These are phyloP conservation scores for human DNA, from an alignment of 2,113 vertebrate genomes.

Conservation along the genomic window DNA sequence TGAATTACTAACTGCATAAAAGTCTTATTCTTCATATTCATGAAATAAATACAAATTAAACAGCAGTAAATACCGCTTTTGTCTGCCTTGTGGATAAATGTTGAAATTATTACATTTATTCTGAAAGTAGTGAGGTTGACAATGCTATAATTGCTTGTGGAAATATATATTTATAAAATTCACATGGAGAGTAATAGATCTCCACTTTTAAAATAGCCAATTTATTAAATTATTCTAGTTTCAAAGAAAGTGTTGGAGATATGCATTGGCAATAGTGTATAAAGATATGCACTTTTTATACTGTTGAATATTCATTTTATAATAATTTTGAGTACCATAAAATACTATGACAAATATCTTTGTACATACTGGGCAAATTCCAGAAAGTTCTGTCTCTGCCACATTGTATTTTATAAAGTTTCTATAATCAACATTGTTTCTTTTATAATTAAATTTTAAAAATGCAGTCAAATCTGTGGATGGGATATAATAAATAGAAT, in stretches of 20 bases:
- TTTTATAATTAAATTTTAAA: background rate
- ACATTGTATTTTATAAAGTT: background rate
- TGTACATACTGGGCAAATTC: background rate
- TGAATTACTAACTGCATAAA: background rate
- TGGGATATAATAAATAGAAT: background rate
- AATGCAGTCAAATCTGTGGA: background rate
- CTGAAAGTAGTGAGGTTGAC: background rate
- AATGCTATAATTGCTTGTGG: background rate
- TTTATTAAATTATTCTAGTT: background rate
- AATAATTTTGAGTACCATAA: no score
- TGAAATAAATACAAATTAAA: slow-evolving; percentile 10
- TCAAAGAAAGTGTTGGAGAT: background rate
- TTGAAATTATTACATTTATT: background rate
- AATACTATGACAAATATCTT: no score
- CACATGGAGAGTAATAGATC: background rate
- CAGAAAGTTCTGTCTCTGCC: background rate
- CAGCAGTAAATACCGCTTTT: background rate
- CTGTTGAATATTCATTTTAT: background rate
- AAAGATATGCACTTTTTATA: background rate
- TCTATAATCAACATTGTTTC: background rate
- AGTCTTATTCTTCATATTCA: background rate
- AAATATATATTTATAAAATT: background rate
- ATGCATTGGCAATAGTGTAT: background rate
- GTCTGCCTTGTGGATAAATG: background rate
- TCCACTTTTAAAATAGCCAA: background rate